Conservation (phyloP, 2,888 invertebrate species). For the Drosophila maculinotata region DNA sequence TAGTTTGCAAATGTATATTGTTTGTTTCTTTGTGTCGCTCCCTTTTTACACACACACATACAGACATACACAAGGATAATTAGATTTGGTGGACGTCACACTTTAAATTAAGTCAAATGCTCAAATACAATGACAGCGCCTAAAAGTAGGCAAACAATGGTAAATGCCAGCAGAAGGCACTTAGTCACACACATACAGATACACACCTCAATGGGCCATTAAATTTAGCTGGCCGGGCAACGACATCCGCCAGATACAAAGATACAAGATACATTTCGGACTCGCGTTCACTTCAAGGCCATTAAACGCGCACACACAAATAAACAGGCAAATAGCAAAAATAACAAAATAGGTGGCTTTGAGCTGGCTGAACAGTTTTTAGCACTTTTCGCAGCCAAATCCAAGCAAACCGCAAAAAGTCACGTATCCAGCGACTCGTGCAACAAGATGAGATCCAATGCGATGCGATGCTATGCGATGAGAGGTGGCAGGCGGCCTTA, state of each 20-base stretch:
- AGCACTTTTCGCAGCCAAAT: constrained; percentile 77
- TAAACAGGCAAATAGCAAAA: constrained; percentile 43
- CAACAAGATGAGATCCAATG: constrained; percentile 36
- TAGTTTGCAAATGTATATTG: constrained; percentile 31
- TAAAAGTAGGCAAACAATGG: constrained; percentile 67
- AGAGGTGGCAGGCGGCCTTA: constrained; percentile 37
- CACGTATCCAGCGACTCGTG: constrained; percentile 70
- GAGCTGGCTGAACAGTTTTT: constrained; percentile 62
- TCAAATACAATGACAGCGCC: constrained; percentile 52
- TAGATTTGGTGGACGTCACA: constrained; percentile 53
- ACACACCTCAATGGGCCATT: constrained; percentile 56
- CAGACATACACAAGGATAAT: constrained; percentile 45
- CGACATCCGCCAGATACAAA: constrained; percentile 48
- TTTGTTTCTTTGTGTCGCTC: neutral
- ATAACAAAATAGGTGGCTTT: constrained; percentile 37
- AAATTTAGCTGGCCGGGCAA: constrained; percentile 57
- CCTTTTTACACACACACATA: constrained; percentile 19
- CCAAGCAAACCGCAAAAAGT: constrained; percentile 83
- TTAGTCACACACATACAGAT: constrained; percentile 18
- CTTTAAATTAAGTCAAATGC: constrained; percentile 71
- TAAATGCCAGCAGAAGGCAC: constrained; percentile 30
- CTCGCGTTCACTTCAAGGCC: constrained; percentile 56
- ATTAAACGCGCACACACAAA: constrained; percentile 47
- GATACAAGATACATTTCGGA: constrained; percentile 62
- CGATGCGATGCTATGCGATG: constrained; percentile 21